Evolutionary conservation across 2,113 vertebrate genomes (phyloP).

Genomic region (Notechis scutatus): DNA sequence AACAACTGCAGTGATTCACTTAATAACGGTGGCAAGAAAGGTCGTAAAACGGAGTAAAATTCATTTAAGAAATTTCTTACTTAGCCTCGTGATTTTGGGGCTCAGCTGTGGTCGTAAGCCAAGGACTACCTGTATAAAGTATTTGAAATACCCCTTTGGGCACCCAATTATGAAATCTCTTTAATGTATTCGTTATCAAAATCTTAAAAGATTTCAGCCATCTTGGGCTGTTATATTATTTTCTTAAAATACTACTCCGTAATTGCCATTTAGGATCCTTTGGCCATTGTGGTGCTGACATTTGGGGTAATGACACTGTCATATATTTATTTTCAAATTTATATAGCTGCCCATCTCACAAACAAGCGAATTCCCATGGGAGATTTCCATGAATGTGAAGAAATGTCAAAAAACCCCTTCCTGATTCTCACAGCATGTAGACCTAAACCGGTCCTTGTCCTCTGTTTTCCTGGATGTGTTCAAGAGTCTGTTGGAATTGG

Average conservation of each 20-base stretch:
- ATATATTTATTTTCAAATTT: background rate
- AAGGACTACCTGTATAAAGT: background rate
- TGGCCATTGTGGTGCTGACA: background rate
- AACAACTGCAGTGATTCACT: too few species aligned
- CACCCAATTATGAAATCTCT: background rate
- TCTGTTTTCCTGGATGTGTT: background rate
- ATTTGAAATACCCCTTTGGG: too few species aligned
- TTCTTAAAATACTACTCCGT: background rate
- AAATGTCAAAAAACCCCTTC: background rate
- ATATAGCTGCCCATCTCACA: too few species aligned
- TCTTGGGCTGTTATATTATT: background rate
- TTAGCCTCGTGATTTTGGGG: background rate
- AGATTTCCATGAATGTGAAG: background rate
- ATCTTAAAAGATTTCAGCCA: background rate
- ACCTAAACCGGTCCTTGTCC: background rate
- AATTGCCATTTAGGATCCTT: background rate
- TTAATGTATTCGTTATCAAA: background rate
- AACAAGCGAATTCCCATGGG: too few species aligned
- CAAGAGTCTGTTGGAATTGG: background rate
- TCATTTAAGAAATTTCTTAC: background rate
- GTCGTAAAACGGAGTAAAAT: background rate
- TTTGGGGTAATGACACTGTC: background rate
- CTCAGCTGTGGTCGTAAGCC: background rate
- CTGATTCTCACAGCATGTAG: background rate
- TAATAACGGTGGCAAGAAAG: background rate